These are phyloP conservation scores for Phyllotis vaccarum DNA, from an alignment of 2,797 vertebrate genomes.

Conservation along the genomic window DNA sequence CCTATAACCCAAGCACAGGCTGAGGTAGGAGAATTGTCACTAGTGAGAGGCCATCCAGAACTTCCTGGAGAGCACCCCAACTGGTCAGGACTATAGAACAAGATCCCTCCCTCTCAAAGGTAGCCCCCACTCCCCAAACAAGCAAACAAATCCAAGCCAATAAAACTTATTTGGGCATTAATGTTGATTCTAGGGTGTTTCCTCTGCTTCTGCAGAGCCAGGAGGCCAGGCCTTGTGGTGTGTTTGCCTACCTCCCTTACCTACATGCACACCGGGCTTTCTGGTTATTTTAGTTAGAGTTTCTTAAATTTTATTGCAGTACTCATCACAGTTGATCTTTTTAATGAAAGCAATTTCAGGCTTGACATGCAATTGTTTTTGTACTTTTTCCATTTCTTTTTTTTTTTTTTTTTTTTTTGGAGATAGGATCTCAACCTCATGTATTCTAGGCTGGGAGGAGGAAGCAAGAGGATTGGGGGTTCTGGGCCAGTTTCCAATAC, in stretches of 20 bases:
- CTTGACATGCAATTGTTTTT: not conserved
- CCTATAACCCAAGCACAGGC: not conserved
- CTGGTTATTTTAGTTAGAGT: slow-evolving; percentile 8
- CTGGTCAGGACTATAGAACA: not conserved
- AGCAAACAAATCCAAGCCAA: not conserved
- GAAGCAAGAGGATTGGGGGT: not conserved
- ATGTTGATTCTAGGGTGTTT: not conserved
- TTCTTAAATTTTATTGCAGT: slow-evolving; percentile 7
- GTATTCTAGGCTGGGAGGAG: not conserved
- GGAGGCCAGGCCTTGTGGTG: not conserved
- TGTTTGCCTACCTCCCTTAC: not conserved
- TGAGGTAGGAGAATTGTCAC: not conserved
- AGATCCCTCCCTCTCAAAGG: not conserved
- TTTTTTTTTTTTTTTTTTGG: not conserved
- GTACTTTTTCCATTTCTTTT: not conserved
- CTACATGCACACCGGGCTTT: not conserved
- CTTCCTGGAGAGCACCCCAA: not conserved
- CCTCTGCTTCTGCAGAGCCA: not conserved
- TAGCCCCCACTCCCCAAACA: not conserved
- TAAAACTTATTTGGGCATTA: not conserved
- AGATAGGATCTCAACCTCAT: not conserved
- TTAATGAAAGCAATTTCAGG: slow-evolving; percentile 55
- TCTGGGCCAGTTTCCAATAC: not conserved
- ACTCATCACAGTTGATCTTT: slow-evolving; percentile 11
- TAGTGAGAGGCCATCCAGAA: not conserved